Percentiles rank a stretch among this genome's conserved stretches.
These are phyloP conservation scores for Pogona vitticeps DNA, from an alignment of 2,113 vertebrate species.

Conservation along the genomic window DNA sequence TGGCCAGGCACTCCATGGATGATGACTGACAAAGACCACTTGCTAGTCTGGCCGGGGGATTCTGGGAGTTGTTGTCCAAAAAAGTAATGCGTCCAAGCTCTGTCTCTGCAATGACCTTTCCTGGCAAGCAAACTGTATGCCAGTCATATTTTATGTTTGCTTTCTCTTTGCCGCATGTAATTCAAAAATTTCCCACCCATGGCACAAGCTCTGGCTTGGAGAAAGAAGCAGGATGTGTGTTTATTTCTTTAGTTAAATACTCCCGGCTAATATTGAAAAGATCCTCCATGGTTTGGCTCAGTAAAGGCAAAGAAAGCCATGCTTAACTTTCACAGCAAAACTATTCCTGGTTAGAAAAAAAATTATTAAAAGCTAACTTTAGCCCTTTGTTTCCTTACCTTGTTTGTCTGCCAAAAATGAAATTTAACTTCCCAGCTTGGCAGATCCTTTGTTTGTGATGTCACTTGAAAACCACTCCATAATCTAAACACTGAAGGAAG, in stretches of 20 bases:
- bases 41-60: too few species aligned
- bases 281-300: not conserved
- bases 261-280: not conserved
- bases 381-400: conserved; percentile 2
- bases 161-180: not conserved
- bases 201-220: not conserved
- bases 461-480: conserved; percentile 19
- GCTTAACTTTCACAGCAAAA: not conserved
- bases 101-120: not conserved
- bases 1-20: not conserved
- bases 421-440: conserved; percentile 2
- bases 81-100: not conserved
- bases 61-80: not conserved
- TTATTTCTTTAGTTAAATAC: conserved; percentile 9
- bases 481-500: conserved; percentile 1
- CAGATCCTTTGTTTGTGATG: conserved; percentile 7
- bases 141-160: not conserved
- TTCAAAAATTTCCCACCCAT: not conserved
- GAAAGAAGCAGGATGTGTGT: conserved; percentile 6
- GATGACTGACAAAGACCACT: too few species aligned
- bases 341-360: not conserved
- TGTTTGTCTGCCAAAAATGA: not conserved
- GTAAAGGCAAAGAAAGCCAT: not conserved
- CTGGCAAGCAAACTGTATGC: not conserved
- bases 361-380: conserved; percentile 14